Conservation (phyloP, 2,113 vertebrate genomes). For the Xyliphius kryptos region DNA sequence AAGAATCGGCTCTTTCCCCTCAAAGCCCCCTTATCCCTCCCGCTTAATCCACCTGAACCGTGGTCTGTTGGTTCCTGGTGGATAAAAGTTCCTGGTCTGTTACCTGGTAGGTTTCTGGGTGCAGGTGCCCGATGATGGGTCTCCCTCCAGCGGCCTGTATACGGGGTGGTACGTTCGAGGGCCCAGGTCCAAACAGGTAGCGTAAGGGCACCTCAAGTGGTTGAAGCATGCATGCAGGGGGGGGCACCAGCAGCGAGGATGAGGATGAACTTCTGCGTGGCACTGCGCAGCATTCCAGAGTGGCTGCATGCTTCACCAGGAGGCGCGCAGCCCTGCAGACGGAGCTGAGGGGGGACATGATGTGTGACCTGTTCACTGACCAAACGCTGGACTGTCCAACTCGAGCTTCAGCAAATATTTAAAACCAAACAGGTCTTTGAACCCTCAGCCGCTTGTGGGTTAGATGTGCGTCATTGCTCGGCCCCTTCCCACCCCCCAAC, state of each 20-base stretch:
- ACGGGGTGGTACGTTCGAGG: slow-evolving; percentile 77
- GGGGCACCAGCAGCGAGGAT: slow-evolving; percentile 67
- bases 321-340: slow-evolving; percentile 50
- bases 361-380: slow-evolving; percentile 33
- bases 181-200: slow-evolving; percentile 85
- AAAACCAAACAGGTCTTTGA: slow-evolving; percentile 66
- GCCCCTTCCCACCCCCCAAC: neutral
- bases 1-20: too few species aligned
- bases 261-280: slow-evolving; percentile 44
- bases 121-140: slow-evolving; percentile 81
- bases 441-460: slow-evolving; percentile 35
- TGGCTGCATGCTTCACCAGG: slow-evolving; percentile 52
- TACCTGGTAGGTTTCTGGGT: slow-evolving; percentile 85
- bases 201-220: slow-evolving; percentile 70
- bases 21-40: too few species aligned
- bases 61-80: too few species aligned
- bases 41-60: too few species aligned
- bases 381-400: slow-evolving; percentile 3
- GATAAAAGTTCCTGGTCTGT: slow-evolving; percentile 12
- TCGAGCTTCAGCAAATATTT: slow-evolving; percentile 40
- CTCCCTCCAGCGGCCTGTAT: slow-evolving; percentile 59
- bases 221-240: slow-evolving; percentile 66
- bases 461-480: slow-evolving; percentile 48
- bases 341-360: slow-evolving; percentile 58
- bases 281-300: slow-evolving; percentile 46